Base-by-base conservation (phyloP, 2,888 invertebrate genomes). In the Girardia tigrina region DNA sequence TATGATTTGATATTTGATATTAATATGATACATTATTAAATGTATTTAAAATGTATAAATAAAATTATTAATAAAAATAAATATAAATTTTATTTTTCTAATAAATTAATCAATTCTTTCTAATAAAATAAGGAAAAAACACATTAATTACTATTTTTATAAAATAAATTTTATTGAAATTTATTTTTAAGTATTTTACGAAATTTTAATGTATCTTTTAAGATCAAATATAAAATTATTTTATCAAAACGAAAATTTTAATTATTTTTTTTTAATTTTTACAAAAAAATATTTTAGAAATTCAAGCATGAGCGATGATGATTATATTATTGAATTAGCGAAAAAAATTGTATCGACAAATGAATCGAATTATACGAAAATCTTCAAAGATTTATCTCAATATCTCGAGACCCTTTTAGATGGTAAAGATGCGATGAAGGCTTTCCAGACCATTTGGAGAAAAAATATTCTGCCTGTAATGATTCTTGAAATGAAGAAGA, bases 401-500 rank as follows among this genome's bases (percentile, higher is more conserved):
- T 74, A 74, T 28, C 28, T 74, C 20, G 74, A 26, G 14, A 26
- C 56, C 1, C 23, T 69, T 1, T 20, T 79, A 29, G 75, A 79
- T 71, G 80, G 79, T 1, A 78, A 79, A 70, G 80, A 81, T 74
- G 80, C 80, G 0, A 75, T 75, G 0, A 71, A 79, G 42, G 74
- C 82, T 8, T 79, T 81, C 23, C 74, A 78, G 16, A 81, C 81
- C 29, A 78, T 82, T 16, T 83, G 82, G 82, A 80, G 81, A 42
- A 82, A 80, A 77, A 82, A 83, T 77, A 74, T 83, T 1, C 78
- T 82, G 4, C 80, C 81, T 42, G 81, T 82, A 0, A 78, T 83
- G 1, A 79, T 82, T 20, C 78, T 83, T 8, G 79, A 82, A 2
- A 77, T 84, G n/a, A 81, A 81, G 73, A 82, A 83, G 71, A 83